Evolutionary conservation across 1,140 invertebrate species (phyloP).

Genomic region (Drosophila tristis): DNA sequence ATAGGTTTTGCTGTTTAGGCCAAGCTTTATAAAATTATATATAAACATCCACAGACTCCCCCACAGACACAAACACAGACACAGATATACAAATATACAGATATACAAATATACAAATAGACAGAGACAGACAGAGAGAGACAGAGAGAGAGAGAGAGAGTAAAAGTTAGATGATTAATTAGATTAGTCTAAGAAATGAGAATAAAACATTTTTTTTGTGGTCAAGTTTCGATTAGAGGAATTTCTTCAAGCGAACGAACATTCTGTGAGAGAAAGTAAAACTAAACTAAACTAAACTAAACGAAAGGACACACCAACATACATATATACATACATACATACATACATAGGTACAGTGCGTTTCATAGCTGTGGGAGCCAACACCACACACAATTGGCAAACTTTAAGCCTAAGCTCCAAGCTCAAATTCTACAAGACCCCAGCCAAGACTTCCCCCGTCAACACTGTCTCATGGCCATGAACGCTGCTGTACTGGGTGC

Average conservation of each 20-base stretch:
- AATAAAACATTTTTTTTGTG: conserved; percentile 30
- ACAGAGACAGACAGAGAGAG: not conserved
- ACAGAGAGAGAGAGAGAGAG: conserved; percentile 6
- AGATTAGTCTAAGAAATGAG: conserved; percentile 49
- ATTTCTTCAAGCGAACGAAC: conserved; percentile 15
- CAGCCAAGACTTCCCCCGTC: too few relatives aligned
- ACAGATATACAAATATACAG: conserved; percentile 13
- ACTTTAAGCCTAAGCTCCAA: too few relatives aligned
- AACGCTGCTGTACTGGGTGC: conserved; percentile 27
- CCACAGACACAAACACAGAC: conserved; percentile 9
- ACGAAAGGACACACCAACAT: conserved; percentile 13
- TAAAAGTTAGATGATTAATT: conserved; percentile 57
- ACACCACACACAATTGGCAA: too few relatives aligned
- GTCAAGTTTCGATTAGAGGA: conserved; percentile 2
- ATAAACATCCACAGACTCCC: conserved; percentile 19
- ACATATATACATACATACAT: conserved; percentile 6
- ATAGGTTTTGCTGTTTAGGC: conserved; percentile 57
- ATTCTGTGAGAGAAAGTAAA: conserved; percentile 50
- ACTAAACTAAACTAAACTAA: conserved; percentile 19
- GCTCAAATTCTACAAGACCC: too few relatives aligned
- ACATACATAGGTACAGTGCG: conserved; percentile 36
- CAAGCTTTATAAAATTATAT: conserved; percentile 68
- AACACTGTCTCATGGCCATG: not conserved
- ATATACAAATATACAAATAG: conserved; percentile 1
- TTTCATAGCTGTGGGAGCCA: conserved; percentile 5